Conservation (phyloP, 2,113 vertebrate genomes). For the Agelaius phoeniceus region DNA sequence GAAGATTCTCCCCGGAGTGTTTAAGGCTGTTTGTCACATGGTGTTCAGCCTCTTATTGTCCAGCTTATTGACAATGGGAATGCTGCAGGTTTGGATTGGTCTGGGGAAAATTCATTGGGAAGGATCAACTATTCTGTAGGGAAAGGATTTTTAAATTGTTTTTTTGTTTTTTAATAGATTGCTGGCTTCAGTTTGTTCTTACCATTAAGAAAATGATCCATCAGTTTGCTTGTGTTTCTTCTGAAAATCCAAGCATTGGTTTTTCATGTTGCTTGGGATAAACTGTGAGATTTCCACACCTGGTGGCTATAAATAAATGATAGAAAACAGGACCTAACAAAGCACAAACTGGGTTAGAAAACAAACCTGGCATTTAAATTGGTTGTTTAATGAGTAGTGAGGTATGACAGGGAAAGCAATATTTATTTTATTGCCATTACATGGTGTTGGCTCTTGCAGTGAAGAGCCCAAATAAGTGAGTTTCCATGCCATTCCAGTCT, state of each 20-base stretch:
- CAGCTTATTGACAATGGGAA: rapidly evolving
- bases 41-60: background rate
- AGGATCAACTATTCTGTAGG: background rate
- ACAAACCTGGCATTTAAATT: background rate
- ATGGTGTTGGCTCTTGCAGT: background rate
- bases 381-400: background rate
- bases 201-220: background rate
- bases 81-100: background rate
- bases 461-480: background rate
- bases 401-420: background rate
- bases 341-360: background rate
- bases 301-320: background rate
- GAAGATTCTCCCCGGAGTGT: background rate
- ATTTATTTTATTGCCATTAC: background rate
- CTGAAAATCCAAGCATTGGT: background rate
- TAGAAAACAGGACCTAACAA: background rate
- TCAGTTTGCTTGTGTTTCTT: background rate
- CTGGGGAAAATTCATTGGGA: background rate
- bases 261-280: background rate
- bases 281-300: background rate
- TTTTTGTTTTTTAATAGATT: background rate
- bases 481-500: background rate
- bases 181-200: background rate
- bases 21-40: background rate
- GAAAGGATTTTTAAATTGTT: background rate